Evolutionary conservation across 2,888 invertebrate species (phyloP).

Genomic region (Lordiphosa fenestrarum): DNA sequence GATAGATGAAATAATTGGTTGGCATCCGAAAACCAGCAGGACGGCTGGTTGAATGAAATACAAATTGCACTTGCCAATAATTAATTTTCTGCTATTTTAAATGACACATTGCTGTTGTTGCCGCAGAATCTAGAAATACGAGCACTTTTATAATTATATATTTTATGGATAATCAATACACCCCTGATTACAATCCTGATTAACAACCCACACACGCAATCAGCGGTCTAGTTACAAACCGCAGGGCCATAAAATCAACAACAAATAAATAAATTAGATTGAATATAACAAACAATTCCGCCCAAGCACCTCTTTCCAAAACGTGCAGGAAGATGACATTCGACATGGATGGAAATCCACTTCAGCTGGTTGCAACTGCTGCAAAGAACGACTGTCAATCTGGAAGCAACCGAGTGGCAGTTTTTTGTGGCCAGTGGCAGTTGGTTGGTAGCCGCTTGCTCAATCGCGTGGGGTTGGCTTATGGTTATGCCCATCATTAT

Average conservation of each 20-base stretch:
- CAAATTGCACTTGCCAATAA: no score
- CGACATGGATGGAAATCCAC: background rate
- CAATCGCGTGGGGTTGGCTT: constrained; percentile 42
- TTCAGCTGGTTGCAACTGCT: constrained; percentile 11
- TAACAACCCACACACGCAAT: constrained; percentile 1
- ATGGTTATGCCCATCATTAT: constrained; percentile 69
- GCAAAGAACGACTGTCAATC: constrained; percentile 7
- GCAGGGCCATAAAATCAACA: constrained; percentile 11
- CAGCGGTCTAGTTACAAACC: constrained; percentile 2
- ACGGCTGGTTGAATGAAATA: no score
- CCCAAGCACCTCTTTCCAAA: no score
- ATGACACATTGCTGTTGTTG: no score
- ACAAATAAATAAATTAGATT: constrained; percentile 14
- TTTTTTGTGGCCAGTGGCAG: constrained; percentile 36
- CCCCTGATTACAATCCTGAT: constrained; percentile 12
- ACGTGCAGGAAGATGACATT: no score
- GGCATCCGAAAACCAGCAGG: no score
- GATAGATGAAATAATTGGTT: no score
- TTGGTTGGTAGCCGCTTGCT: constrained; percentile 40
- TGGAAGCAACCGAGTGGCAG: constrained; percentile 17
- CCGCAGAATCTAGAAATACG: background rate
- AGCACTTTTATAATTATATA: background rate
- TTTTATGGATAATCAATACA: constrained; percentile 7
- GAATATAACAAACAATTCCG: background rate
- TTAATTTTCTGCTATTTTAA: no score